Evolutionary conservation across 2,113 vertebrate species (phyloP), one percentile per base, ranked within the genome.

Genomic region (Pangasianodon hypophthalmus): DNA sequence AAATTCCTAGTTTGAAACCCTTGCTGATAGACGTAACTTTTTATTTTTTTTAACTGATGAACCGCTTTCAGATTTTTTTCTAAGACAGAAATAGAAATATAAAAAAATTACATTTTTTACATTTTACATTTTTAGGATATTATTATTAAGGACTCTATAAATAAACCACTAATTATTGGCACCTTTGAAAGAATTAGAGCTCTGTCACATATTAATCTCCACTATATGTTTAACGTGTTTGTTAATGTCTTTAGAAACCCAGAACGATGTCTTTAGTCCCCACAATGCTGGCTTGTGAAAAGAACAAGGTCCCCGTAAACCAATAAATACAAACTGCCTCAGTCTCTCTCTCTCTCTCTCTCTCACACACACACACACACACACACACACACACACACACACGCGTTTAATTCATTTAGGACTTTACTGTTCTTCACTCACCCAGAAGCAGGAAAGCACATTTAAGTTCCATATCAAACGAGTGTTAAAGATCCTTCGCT

Each of bases 311-410:
- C 75, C 3, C 9, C 2, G 2, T 79, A 79, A 79, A 29, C 10
- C 24, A 14, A 6, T 79, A 79, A 48, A 46, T 4, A 69, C 60
- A 62, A 8, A 29, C 67, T 6, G 6, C 14, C 11, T 14, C 13
- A 14, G 26, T n/a, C n/a, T 19, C 37, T 37, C 37, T 37, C 1
- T 37, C 37, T 37, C 37, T 37, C 37, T 37, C 37, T 37, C 37
- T 37, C 67, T 75, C 84, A 85, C 71, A 64, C 60, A 85, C 60
- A 58, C 83, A 86, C 67, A 84, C 84, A 85, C 71, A 64, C 60
- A 85, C 60, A 58, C 83, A 86, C n/a, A 32, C 82, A 88, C 83
- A 88, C 80, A 79, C 48, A 81, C 46, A 89, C 85, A 88, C 87
- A 86, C 32, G 83, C 26, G 46, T 41, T 77, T 85, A 69, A 50